A percentile compares a stretch with the other conserved stretches of the same genome.
Conservation (phyloP, 2,113 vertebrate genomes). For the Fukomys damarensis region DNA sequence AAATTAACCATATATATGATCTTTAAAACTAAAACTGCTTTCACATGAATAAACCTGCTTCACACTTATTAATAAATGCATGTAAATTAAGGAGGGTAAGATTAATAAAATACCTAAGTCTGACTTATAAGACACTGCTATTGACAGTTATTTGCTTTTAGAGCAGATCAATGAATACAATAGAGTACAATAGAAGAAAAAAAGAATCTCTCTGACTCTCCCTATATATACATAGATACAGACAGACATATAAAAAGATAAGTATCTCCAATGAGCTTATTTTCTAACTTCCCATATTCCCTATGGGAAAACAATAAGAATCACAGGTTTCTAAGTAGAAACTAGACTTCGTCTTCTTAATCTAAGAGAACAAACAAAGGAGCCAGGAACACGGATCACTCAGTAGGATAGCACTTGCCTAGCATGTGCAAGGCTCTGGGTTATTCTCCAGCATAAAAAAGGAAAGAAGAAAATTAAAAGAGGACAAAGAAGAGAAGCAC, state of each 20-base stretch:
- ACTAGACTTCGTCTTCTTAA: background rate
- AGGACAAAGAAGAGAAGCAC: background rate
- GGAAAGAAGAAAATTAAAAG: background rate
- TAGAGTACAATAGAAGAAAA: background rate
- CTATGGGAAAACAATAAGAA: background rate
- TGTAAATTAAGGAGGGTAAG: background rate
- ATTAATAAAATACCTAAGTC: background rate
- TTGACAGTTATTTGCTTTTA: background rate
- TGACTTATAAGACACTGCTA: background rate
- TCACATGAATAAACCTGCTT: background rate
- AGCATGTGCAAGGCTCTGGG: no score
- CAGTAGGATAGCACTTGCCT: background rate
- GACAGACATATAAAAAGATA: background rate
- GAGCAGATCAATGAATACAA: background rate
- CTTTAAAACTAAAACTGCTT: conserved; percentile 9
- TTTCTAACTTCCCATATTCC: background rate
- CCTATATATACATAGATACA: background rate
- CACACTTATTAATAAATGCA: conserved; percentile 3
- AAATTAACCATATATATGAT: background rate
- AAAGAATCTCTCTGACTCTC: no score
- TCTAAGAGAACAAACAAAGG: background rate
- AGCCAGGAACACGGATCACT: background rate
- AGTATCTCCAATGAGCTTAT: background rate
- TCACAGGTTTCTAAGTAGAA: background rate
- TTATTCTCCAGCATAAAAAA: background rate